Base-by-base conservation (phyloP, 2,797 vertebrate species). In the Myotis myotis region DNA sequence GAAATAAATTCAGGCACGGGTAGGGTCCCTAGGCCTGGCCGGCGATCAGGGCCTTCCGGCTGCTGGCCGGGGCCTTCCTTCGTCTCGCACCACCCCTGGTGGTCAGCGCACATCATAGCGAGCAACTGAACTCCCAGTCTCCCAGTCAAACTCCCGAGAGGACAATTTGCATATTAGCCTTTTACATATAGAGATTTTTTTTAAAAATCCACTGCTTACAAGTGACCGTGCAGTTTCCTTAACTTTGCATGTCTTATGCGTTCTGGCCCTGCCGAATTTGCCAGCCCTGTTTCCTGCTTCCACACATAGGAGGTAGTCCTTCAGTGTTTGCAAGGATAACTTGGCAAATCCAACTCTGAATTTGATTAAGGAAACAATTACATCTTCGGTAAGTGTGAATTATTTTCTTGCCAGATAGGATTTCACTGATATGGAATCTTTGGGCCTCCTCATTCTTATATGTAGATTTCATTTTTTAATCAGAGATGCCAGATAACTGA, bases 401-500 rank as follows among this genome's bases (percentile, higher is more conserved):
- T 55, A 49, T 74, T 88, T 95, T 83, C 70, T 71, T 87, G 49
- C 78, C 55, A 71, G 75, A 4, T 44, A 87, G 62, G 76, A 87
- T 84, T 81, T 71, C 81, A 36, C 2, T 30, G 75, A 44, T 70
- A 38, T 15, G 41, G 64, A 78, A 23, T 91, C 64, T 70, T 81
- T 25, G 5, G 64, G 15, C 49, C 41, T 20, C 68, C 28, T 70
- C 16, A 15, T 79, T 64, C 66, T 38, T 60, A 5, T 17, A 30
- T 33, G 28, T 86, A 7, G 38, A 92, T 92, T 90, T 92, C 30
- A 33, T n/a, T 87, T 95, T 87, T 68, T 79, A 83, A 84, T 89
- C 64, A 62, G 87, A 80, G 70, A 92, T 81, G 9, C 38, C 53
- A 70, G 36, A 3, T 71, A 30, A 10, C 38, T 74, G 87, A 55